Evolutionary conservation across 2,888 invertebrate genomes (phyloP).

Genomic region (Apotomis betuletana): DNA sequence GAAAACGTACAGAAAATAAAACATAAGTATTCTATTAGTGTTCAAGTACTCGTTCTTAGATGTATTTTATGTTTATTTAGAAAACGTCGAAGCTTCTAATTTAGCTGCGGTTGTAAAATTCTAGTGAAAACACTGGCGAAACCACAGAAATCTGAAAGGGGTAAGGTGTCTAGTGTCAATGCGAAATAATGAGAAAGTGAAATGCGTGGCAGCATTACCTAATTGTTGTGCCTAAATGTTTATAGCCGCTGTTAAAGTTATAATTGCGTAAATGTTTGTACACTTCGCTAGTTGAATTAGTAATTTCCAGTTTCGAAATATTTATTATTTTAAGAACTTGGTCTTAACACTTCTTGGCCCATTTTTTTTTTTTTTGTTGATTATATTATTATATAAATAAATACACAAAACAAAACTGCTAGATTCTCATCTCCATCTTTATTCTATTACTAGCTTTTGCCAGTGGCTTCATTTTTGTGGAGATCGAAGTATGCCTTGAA

Average conservation of each 20-base stretch:
- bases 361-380: not conserved
- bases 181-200: slow-evolving; percentile 28
- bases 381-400: not conserved
- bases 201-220: slow-evolving; percentile 21
- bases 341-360: slow-evolving; percentile 13
- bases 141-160: slow-evolving; percentile 37
- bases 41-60: not conserved
- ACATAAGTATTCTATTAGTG: not conserved
- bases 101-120: slow-evolving; percentile 32
- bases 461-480: no score
- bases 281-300: slow-evolving; percentile 4
- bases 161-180: not conserved
- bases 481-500: no score
- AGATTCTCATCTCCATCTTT: no score
- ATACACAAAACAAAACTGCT: no score
- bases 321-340: slow-evolving; percentile 23
- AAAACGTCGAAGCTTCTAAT: slow-evolving; percentile 8
- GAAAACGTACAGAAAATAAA: not conserved
- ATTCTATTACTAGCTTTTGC: no score
- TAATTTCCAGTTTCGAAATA: not conserved
- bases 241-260: slow-evolving; percentile 19
- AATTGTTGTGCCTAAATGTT: slow-evolving; percentile 16
- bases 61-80: slow-evolving; percentile 10
- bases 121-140: slow-evolving; percentile 33
- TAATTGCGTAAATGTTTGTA: slow-evolving; percentile 13